A percentile compares a stretch with the other conserved stretches of the same genome.
phyloP scores from a whole-genome alignment of 2,888 invertebrate genomes.

The Plagodis dolabraria region DNA sequence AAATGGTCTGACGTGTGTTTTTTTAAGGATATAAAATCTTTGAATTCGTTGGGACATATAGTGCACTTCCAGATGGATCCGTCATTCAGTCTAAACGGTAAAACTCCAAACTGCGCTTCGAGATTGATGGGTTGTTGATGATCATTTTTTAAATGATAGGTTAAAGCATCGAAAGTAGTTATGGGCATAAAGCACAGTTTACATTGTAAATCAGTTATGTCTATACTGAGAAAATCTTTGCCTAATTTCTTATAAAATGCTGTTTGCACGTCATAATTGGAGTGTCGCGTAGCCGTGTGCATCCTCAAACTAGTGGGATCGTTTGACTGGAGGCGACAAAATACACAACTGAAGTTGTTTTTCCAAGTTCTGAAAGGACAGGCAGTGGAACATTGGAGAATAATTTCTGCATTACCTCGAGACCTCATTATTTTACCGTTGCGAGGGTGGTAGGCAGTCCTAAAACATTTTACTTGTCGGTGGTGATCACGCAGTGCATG shows the following conservation, averaged over 20 bases:
- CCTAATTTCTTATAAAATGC: conserved; percentile 79
- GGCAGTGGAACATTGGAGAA: conserved; percentile 74
- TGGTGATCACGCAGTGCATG: conserved; percentile 71
- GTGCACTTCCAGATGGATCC: conserved; percentile 76
- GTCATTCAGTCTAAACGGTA: conserved; percentile 72
- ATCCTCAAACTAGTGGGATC: conserved; percentile 67
- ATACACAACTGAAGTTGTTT: conserved; percentile 75
- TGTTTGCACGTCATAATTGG: conserved; percentile 69
- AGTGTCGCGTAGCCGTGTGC: conserved; percentile 67
- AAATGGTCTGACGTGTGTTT: conserved; percentile 76
- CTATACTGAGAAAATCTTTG: conserved; percentile 74
- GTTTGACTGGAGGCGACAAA: conserved; percentile 72
- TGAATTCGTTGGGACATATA: conserved; percentile 73
- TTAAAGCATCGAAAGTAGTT: conserved; percentile 63
- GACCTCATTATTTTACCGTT: conserved; percentile 69
- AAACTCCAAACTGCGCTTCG: conserved; percentile 70
- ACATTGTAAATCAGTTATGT: conserved; percentile 75
- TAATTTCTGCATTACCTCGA: conserved; percentile 73
- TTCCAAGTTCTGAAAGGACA: conserved; percentile 78
- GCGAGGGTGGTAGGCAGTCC: conserved; percentile 71
- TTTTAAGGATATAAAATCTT: conserved; percentile 72
- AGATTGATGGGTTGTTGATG: conserved; percentile 72
- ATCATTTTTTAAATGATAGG: conserved; percentile 69
- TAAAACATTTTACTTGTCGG: conserved; percentile 73
- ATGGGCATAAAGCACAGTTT: conserved; percentile 71